Base-by-base conservation (phyloP, 2,888 invertebrate species). In the Portevinia maculata region DNA sequence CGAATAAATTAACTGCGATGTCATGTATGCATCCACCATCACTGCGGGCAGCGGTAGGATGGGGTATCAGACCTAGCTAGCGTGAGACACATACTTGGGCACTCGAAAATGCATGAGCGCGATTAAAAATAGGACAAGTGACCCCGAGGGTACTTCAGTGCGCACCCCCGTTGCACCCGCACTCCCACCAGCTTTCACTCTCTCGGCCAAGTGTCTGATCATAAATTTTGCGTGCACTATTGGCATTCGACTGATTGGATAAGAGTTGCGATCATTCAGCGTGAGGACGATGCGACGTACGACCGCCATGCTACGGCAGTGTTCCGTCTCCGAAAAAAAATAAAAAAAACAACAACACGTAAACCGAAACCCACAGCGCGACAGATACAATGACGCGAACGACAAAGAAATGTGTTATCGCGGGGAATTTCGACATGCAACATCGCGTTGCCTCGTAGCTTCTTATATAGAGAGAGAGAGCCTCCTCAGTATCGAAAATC, bases 1-100 rank as follows among this genome's bases (percentile, higher is more conserved):
- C 84, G 84, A 84, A 84, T 85, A 85, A 85, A 85, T 85, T 85
- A 85, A 84, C 79, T 55, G 64, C 41, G 65, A 78, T 83, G 83
- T 78, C 76, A 76, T 76, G 81, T 75, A 57, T 50, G 52, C 39
- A 55, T 32, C 28, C 46, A 30, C 30, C 13, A n/a, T 4, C 11
- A 11, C 9, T 9, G 13, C 5, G 5, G 13, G 13, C 13, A 17
- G 39, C n/a, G 34, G 17, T 15, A 30, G 44, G 41, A 15, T 11
- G 2, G 44, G 11, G 32, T 15, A 15, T 28, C 30, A 30, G 17
- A 48, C 46, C 19, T 6, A 15, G 44, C n/a, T n/a, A 75, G 50
- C 81, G 75, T 69, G 81, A 75, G 81, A 81, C 57, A 48, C 65
- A 65, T 69, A 70, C 69, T 59, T 69, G 46, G 32, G 37, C 48